Evolutionary conservation across 2,888 invertebrate genomes (phyloP), one percentile per base, ranked within the genome.

Genomic region (Netelia virgata): DNA sequence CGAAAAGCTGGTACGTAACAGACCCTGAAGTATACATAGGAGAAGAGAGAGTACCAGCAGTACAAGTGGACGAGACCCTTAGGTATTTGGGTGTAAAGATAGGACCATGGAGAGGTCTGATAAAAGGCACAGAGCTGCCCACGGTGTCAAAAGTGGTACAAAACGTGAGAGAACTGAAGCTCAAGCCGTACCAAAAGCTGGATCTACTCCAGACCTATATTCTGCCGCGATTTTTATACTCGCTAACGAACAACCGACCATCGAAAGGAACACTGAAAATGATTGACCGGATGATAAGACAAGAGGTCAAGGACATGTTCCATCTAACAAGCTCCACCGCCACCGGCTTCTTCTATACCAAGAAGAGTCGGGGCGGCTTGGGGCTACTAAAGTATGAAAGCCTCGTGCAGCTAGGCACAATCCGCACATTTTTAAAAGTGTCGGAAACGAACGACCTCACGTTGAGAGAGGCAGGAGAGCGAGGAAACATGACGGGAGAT

Each of bases 151-250:
- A 59, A 2, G 43, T 68, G 1, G 18, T 73, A 0, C 36, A 14
- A 3, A 81, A 78, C 8, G 14, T 55, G 9, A 20, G 64, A 8
- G 20, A 43, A 2, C 59, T 84, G 0, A 55, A 82, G 1, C 61
- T 86, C 0, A 84, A 82, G 36, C 82, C 84, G 1, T 6, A 23
- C 10, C 80, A 84, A 14, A 86, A 76, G 47, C 0, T 82, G 0
- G 77, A 82, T 1, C 9, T 84, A 10, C 9, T 82, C 0, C 68
- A 70, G 18, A 47, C 28, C 0, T 83, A 76, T 14, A 50, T 83
- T 0, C 36, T 82, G 0, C 83, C 84, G 1, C 43, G 36, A 0
- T 86, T 69, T 36, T 50, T 83, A 0, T 69, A 77, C 18, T 14
- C 57, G 8, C 8, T 77, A 0, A 18, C 61, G n/a, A 69, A 73